Conservation (phyloP, 2,888 invertebrate genomes). For the Limnephilus rhombicus region DNA sequence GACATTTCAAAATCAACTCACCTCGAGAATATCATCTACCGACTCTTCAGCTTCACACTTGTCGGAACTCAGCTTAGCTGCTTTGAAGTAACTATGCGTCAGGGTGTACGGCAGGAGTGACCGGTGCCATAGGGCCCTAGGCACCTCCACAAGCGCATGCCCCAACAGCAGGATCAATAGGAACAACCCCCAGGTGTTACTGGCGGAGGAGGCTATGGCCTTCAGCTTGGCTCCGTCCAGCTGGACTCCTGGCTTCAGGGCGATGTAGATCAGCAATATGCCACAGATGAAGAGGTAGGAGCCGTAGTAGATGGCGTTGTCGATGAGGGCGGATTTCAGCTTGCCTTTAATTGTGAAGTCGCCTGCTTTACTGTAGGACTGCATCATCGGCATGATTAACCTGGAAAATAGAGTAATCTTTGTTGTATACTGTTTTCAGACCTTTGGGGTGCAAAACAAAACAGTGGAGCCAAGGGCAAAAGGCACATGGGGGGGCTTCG, state of each 20-base stretch:
- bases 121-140: slow-evolving; percentile 93
- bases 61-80: slow-evolving; percentile 95
- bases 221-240: slow-evolving; percentile 95
- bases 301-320: slow-evolving; percentile 98
- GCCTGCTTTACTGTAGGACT: slow-evolving; percentile 98
- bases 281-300: slow-evolving; percentile 97
- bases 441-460: slow-evolving; percentile 9
- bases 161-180: slow-evolving; percentile 93
- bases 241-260: slow-evolving; percentile 91
- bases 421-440: slow-evolving; percentile 18
- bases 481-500: too few species aligned
- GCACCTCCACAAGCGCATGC: slow-evolving; percentile 97
- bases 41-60: slow-evolving; percentile 98
- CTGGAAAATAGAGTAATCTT: slow-evolving; percentile 74
- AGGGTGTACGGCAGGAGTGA: slow-evolving; percentile 91
- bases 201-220: slow-evolving; percentile 97
- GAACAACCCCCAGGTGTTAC: slow-evolving; percentile 99
- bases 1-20: slow-evolving; percentile 69
- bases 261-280: slow-evolving; percentile 95
- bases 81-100: slow-evolving; percentile 93
- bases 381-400: slow-evolving; percentile 98
- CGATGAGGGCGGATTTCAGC: slow-evolving; percentile 94
- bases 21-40: slow-evolving; percentile 96
- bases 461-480: not conserved
- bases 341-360: slow-evolving; percentile 97